Evolutionary conservation across 2,888 invertebrate genomes (phyloP).

Genomic region (Andrena haemorrhoa): DNA sequence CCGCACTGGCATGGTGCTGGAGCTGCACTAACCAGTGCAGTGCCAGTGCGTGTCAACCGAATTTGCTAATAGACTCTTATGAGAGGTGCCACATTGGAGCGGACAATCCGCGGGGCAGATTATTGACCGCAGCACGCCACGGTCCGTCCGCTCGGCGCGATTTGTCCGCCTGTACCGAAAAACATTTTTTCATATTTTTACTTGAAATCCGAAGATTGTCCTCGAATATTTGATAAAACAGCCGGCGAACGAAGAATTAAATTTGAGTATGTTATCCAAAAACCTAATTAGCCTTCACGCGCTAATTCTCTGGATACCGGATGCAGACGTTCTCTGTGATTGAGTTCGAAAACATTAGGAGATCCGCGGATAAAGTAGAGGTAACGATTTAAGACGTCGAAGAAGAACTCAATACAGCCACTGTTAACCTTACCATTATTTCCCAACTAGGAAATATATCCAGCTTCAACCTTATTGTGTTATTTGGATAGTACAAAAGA

Average conservation of each 20-base stretch:
- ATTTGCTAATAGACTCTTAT: no score
- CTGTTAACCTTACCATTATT: neutral
- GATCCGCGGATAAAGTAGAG: neutral
- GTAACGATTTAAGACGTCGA: neutral
- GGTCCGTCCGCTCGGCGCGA: no score
- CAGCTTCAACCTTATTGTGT: neutral
- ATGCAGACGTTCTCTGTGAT: neutral
- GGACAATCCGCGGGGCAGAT: no score
- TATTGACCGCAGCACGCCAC: no score
- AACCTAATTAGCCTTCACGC: neutral
- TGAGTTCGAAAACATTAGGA: neutral
- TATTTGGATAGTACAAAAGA: neutral
- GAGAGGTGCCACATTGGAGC: no score
- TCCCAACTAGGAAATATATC: neutral
- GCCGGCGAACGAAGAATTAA: neutral
- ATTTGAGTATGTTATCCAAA: neutral
- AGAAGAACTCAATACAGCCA: neutral
- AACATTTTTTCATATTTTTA: neutral
- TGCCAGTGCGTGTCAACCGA: no score
- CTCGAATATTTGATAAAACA: no score
- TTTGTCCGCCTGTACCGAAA: no score
- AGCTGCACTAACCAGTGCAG: no score
- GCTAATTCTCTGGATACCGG: neutral
- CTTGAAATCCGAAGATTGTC: neutral
- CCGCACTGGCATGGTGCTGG: no score